Conservation (phyloP, 2,888 invertebrate species). For the Listrodromus nycthemerus region DNA sequence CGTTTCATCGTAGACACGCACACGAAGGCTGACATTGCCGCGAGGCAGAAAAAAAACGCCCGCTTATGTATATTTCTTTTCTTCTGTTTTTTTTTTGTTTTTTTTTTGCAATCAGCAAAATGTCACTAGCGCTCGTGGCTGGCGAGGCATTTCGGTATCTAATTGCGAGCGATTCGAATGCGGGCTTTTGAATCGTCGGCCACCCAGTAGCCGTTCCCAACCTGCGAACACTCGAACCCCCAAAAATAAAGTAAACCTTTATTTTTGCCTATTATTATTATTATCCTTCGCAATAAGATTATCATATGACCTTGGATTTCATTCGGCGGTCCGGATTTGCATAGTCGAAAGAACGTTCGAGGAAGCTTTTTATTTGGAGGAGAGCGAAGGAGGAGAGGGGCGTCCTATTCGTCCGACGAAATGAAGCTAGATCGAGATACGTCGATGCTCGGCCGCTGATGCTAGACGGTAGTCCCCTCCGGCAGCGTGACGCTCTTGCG, state of each 20-base stretch:
- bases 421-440: constrained; percentile 48
- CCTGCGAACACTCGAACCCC: not conserved
- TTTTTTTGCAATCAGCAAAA: constrained; percentile 33
- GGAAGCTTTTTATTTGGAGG: not conserved
- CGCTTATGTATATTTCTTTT: constrained; percentile 21
- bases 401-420: constrained; percentile 17
- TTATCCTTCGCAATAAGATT: not conserved
- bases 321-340: constrained; percentile 30
- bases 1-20: constrained; percentile 6
- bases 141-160: constrained; percentile 6
- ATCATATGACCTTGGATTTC: constrained; percentile 8
- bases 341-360: constrained; percentile 23
- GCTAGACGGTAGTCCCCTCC: constrained; percentile 29
- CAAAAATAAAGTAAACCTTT: constrained; percentile 4
- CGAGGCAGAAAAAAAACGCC: constrained; percentile 5
- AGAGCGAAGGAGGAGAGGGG: constrained; percentile 5
- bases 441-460: not conserved
- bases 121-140: constrained; percentile 18
- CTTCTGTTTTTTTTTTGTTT: not conserved
- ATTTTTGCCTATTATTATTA: not conserved
- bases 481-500: constrained; percentile 29
- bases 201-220: not conserved
- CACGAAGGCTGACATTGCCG: not conserved
- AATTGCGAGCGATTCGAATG: constrained; percentile 38
- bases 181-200: constrained; percentile 11